phyloP scores from a whole-genome alignment of 2,113 vertebrate genomes.

The Bombycilla garrulus region DNA sequence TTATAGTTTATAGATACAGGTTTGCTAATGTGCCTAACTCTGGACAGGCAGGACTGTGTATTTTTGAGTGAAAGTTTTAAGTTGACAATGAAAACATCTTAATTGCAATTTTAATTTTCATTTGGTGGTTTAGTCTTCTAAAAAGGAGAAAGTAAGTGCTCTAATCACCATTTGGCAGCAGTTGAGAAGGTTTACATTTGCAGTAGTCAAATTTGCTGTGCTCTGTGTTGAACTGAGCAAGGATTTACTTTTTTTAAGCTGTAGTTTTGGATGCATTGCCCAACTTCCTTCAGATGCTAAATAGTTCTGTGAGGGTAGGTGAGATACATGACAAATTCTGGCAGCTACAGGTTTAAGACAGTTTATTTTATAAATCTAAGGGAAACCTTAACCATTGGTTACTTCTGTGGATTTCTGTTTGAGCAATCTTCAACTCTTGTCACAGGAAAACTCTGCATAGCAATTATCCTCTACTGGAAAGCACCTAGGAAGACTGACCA shows the following conservation, averaged over 20 bases:
- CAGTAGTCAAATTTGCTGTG: background rate
- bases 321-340: background rate
- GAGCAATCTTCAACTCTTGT: background rate
- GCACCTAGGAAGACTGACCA: background rate
- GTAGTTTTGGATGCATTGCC: background rate
- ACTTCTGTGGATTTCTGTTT: background rate
- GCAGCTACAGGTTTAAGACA: background rate
- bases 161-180: background rate
- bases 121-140: background rate
- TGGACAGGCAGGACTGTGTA: background rate
- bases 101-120: background rate
- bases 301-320: background rate
- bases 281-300: background rate
- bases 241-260: background rate
- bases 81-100: background rate
- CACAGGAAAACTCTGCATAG: background rate
- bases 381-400: background rate
- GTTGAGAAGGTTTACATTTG: background rate
- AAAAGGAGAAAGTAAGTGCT: background rate
- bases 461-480: background rate
- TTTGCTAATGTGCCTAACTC: background rate
- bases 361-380: background rate
- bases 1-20: background rate
- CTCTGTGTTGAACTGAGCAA: background rate
- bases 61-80: background rate